A percentile compares a stretch with the other conserved stretches of the same genome.
These are phyloP conservation scores for Spea hammondii DNA, from an alignment of 2,797 vertebrate species.

Conservation along the genomic window DNA sequence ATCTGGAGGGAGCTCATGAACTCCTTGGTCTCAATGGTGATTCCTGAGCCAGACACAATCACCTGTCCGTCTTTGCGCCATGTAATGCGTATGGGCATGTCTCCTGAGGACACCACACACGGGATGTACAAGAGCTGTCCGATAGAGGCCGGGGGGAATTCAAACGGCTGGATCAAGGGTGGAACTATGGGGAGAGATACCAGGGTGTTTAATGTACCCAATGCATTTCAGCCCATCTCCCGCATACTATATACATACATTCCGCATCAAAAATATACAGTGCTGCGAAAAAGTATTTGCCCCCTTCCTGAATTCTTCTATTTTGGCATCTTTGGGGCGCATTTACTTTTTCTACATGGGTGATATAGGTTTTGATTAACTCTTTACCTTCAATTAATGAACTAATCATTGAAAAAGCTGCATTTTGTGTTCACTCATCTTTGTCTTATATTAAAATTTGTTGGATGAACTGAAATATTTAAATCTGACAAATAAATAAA, in stretches of 20 bases:
- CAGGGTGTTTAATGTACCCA: neutral
- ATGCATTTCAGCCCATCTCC: too few species aligned
- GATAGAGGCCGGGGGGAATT: conserved; percentile 95
- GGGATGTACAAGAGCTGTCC: conserved; percentile 97
- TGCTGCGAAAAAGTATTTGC: too few species aligned
- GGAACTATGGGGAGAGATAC: conserved; percentile 74
- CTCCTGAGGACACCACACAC: conserved; percentile 94
- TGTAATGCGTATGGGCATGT: conserved; percentile 98
- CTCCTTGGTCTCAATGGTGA: conserved; percentile 94
- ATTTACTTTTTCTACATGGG: too few species aligned
- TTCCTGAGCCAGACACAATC: conserved; percentile 87
- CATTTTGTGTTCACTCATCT: too few species aligned
- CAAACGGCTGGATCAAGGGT: conserved; percentile 95
- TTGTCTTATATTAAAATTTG: too few species aligned
- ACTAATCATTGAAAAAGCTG: too few species aligned
- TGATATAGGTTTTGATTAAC: too few species aligned
- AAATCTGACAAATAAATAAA: too few species aligned
- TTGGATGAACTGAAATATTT: too few species aligned
- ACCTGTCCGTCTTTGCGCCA: conserved; percentile 97
- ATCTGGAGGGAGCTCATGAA: conserved; percentile 97
- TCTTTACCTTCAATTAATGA: too few species aligned
- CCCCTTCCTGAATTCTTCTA: conserved; percentile 56
- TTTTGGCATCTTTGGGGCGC: neutral
- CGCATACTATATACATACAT: too few species aligned
- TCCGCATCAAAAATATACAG: too few species aligned